Conservation (phyloP, 2,113 vertebrate species). For the Emydura subglobosa region DNA sequence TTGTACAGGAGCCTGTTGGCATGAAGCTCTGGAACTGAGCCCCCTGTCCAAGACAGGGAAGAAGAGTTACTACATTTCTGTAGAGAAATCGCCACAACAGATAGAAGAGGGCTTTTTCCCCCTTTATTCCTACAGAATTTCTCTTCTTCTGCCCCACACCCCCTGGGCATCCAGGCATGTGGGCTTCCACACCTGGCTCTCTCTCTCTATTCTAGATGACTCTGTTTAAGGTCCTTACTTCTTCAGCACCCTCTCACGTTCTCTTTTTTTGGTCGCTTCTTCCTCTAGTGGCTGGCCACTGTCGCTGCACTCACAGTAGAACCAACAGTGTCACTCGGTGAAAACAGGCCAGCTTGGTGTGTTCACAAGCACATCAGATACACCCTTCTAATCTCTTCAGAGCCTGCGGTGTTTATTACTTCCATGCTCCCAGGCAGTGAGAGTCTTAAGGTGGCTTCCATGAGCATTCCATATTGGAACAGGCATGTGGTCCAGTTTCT, state of each 20-base stretch:
- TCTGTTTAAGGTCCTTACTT: neutral
- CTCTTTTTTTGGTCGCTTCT: neutral
- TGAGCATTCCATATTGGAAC: neutral
- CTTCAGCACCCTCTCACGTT: neutral
- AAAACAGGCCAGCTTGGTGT: slow-evolving; percentile 4
- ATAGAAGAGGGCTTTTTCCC: neutral
- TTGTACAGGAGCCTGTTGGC: slow-evolving; percentile 2
- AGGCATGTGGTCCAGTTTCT: neutral
- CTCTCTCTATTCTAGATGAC: neutral
- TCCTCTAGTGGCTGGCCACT: neutral
- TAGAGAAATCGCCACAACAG: slow-evolving; percentile 13
- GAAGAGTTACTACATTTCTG: neutral
- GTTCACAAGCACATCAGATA: neutral
- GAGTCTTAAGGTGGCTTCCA: rapidly evolving
- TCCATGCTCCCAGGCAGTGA: neutral
- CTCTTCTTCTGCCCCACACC: neutral
- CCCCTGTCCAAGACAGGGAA: neutral
- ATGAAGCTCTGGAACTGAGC: neutral
- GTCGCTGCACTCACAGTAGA: neutral
- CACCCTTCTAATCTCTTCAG: neutral
- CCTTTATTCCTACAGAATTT: rapidly evolving
- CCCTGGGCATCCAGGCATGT: rapidly evolving
- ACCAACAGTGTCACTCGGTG: neutral
- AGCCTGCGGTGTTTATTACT: neutral
- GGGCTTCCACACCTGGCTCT: neutral